Evolutionary conservation across 2,888 invertebrate species (phyloP), one percentile per base, ranked within the genome.

Genomic region (Clepsis dumicolana): DNA sequence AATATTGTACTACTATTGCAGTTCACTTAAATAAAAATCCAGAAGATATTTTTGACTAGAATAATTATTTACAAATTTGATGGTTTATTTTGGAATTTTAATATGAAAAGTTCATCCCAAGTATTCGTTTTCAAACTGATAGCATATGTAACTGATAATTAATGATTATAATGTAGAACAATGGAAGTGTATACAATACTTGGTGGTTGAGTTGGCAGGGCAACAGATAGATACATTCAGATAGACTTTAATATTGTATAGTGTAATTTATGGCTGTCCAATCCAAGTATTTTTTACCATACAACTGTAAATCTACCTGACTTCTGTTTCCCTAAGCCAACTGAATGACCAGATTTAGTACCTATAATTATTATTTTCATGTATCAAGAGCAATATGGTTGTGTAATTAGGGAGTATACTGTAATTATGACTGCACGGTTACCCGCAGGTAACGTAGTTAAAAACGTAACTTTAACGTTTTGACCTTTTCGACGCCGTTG

Each of bases 331-430:
- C 72, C 71, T 72, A 68, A 70, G 72, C 70, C 70, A 35, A 70
- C 70, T 71, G 71, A 73, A 72, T 72, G 35, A 64, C 25, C 24
- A 16, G 48, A 2, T 21, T 21, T 48, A 48, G 12, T 38, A 63
- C 27, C 53, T 66, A 60, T 21, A 21, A 21, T 48, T 8, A 48
- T 70, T 62, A 68, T 70, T 62, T 66, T 71, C 61, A 65, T 25
- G 71, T 74, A 76, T 75, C 73, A 75, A 70, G 72, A 74, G 68
- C 72, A 74, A 72, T 71, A 73, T 71, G 77, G 77, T 77, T 77
- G 77, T 77, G 76, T 75, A 67, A 61, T 70, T 73, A 73, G 67
- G 67, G 66, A 66, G 71, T 69, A 65, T 72, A 70, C 65, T 70
- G 63, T 65, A 67, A 67, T 53, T 57, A 52, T 53, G 59, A 60